Percentiles rank a stretch among this genome's conserved stretches.
phyloP scores from a whole-genome alignment of 2,888 invertebrate species.

The Harpagoxenus sublaevis region DNA sequence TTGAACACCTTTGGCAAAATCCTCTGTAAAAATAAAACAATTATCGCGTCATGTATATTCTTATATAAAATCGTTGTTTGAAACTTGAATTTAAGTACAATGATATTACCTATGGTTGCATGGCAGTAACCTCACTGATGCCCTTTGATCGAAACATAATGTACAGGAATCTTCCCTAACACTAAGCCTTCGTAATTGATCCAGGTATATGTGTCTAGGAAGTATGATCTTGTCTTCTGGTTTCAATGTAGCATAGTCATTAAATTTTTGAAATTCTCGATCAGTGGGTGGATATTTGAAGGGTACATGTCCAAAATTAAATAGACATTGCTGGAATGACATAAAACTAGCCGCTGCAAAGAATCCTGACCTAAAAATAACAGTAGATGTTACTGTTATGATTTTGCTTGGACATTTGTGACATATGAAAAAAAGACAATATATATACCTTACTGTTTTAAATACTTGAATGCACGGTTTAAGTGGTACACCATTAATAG shows the following conservation, averaged over 20 bases:
- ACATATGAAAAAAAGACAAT: neutral
- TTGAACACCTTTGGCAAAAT: constrained; percentile 93
- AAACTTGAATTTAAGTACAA: constrained; percentile 26
- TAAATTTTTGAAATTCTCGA: constrained; percentile 91
- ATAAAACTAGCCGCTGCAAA: constrained; percentile 98
- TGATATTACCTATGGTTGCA: constrained; percentile 92
- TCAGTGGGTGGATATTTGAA: constrained; percentile 92
- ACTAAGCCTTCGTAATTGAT: constrained; percentile 91
- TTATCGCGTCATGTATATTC: neutral
- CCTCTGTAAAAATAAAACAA: constrained; percentile 88
- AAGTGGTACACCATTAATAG: constrained; percentile 92
- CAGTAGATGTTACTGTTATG: neutral
- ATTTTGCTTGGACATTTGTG: neutral
- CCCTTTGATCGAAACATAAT: constrained; percentile 94
- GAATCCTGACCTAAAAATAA: constrained; percentile 91
- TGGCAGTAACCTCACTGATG: constrained; percentile 91
- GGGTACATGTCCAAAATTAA: constrained; percentile 95
- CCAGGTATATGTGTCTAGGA: constrained; percentile 93
- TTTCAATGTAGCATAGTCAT: constrained; percentile 92
- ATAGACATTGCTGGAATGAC: constrained; percentile 98
- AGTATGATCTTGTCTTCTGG: constrained; percentile 93
- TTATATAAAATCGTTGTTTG: neutral
- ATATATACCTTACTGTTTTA: constrained; percentile 90
- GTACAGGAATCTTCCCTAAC: constrained; percentile 95
- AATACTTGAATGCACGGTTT: constrained; percentile 92